Base-by-base conservation (phyloP, 2,888 invertebrate genomes). In the Thecocarcelia acutangulata region DNA sequence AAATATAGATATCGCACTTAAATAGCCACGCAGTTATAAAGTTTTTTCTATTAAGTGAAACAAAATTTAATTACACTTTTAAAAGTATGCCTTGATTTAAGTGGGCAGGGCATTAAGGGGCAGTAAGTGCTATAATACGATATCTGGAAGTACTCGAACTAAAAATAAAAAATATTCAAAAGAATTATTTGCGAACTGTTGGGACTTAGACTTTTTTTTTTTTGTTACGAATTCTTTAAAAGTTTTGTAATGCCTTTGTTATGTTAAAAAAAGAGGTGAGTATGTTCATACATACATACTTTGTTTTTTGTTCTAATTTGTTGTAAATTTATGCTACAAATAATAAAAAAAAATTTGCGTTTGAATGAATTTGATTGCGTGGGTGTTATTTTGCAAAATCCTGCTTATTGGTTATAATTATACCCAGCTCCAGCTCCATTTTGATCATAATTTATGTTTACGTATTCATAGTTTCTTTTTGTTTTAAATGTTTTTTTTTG, bases 401-500 rank as follows among this genome's bases (percentile, higher is more conserved):
- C 15, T 33, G 33, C 76, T 46, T 15, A 50, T 52, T 59, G 40
- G 11, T 12, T 46, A 15, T 48, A 13, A 3, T 15, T 24, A 6
- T 33, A 13, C n/a, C 17, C n/a, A 48, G 1, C 3, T 46, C 17
- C n/a, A 48, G 1, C 3, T 46, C 6, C 3, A 17, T 68, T 54
- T 54, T 28, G 28, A 59, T 28, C 6, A 74, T 78, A 74, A 78
- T 78, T 82, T 78, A 78, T 78, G 82, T 61, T 74, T 76, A 28
- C 66, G 33, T 72, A 28, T 42, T 56, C 63, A 73, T 64, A 61
- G 58, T 50, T 44, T 59, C 44, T 54, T 63, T 58, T 48, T 58
- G 15, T 50, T 19, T 64, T 17, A 11, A 48, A 54, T 74, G 21
- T 17, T 48, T 50, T 48, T 58, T 58, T 33, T 33, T 33, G 2